Base-by-base conservation (phyloP, 2,888 invertebrate species). In the Temnothorax ravouxi region DNA sequence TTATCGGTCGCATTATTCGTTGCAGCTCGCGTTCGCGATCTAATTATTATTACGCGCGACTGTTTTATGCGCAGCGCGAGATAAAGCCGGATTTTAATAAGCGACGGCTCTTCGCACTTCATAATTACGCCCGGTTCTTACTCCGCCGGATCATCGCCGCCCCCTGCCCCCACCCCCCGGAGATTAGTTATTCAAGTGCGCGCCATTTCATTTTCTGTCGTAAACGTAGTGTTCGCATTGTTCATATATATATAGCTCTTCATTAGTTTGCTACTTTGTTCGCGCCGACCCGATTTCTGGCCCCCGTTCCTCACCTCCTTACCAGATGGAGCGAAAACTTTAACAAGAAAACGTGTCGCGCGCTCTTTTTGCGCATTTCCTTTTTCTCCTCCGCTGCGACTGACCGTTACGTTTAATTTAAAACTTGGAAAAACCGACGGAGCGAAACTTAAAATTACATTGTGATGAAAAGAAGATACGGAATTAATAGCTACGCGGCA, bases 151-250 rank as follows among this genome's bases (percentile, higher is more conserved):
- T 77, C 54, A 66, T 77, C 66, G 41, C 54, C 29, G 41, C 29
- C 29, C 29, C 3, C 29, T 29, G 3, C 29, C 29, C 3, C 3
- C 3, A 0, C 2, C 54, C 21, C 11, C 0, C 67, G 29, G 67
- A n/a, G 41, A 77, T 56, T 67, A 77, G 34, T 77, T 77, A 77
- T 77, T 77, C 44, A 77, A 67, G 66, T 56, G 59, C 59, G 71
- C 59, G 71, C 59, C 79, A 71, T 80, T 80, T 80, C 59, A 80
- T 61, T 77, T 64, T 71, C 79, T 50, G 79, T 71, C 69, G 4
- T 71, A 80, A 66, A 80, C 47, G 47, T 59, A 80, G 71, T 71
- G 44, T 38, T 69, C 59, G 50, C 47, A 71, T 80, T 71, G 79
- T 80, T 71, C 25, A 38, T 59, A 71, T 59, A 79, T n/a, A 38